Evolutionary conservation across 2,888 invertebrate species (phyloP).

Genomic region (Netelia virgata): DNA sequence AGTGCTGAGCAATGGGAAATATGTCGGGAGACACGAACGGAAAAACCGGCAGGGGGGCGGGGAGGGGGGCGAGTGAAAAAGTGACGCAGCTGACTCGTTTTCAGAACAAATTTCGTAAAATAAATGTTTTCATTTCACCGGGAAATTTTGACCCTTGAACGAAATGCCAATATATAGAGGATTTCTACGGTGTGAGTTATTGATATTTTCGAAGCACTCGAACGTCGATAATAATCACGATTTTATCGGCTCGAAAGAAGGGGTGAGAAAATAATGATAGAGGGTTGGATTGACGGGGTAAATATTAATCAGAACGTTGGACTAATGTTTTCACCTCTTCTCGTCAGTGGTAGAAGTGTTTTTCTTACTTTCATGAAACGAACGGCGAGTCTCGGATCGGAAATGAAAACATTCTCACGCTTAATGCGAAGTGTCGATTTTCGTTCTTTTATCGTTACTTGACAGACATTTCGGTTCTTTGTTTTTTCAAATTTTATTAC

Average conservation of each 20-base stretch:
- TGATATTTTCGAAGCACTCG: slow-evolving; percentile 61
- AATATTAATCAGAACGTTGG: slow-evolving; percentile 62
- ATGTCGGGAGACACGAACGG: slow-evolving; percentile 44
- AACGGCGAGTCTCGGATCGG: not conserved
- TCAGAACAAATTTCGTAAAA: slow-evolving; percentile 44
- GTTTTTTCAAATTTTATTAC: not conserved
- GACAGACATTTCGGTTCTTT: not conserved
- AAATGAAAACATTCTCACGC: slow-evolving; percentile 51
- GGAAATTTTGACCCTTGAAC: slow-evolving; percentile 4
- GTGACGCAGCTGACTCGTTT: slow-evolving; percentile 44
- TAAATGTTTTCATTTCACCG: slow-evolving; percentile 17
- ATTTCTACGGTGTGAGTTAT: slow-evolving; percentile 8
- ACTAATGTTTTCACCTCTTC: slow-evolving; percentile 50
- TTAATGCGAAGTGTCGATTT: not conserved
- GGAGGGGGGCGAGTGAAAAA: slow-evolving; percentile 17
- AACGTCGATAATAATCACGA: slow-evolving; percentile 43
- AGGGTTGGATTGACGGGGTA: slow-evolving; percentile 61
- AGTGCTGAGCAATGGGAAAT: slow-evolving; percentile 64
- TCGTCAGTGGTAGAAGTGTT: slow-evolving; percentile 51
- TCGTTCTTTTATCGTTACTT: not conserved
- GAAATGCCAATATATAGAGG: slow-evolving; percentile 22
- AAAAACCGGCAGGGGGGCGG: slow-evolving; percentile 13
- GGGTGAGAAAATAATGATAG: slow-evolving; percentile 13
- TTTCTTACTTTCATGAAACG: slow-evolving; percentile 49
- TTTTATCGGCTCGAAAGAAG: slow-evolving; percentile 23